These are phyloP conservation scores for Sebastes umbrosus DNA, from an alignment of 2,797 vertebrate species.

Conservation along the genomic window DNA sequence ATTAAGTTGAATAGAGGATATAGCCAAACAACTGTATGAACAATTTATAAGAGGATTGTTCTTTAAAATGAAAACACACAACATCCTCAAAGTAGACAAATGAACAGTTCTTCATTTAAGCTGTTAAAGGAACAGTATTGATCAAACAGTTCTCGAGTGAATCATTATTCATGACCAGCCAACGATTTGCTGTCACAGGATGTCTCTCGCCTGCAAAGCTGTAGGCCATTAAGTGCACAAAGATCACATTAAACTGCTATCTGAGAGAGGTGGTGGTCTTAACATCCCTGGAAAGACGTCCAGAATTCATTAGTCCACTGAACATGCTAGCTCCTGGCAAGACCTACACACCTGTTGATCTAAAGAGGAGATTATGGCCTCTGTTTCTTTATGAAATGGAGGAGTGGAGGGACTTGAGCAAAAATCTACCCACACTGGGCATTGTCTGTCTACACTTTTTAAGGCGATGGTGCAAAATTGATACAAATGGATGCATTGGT, in stretches of 20 bases:
- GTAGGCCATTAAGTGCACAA: slow-evolving; percentile 47
- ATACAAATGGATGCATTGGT: background rate
- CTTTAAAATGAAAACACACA: background rate
- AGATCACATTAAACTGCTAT: slow-evolving; percentile 44
- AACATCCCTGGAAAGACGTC: slow-evolving; percentile 11
- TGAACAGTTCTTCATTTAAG: slow-evolving; percentile 45
- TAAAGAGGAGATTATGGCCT: background rate
- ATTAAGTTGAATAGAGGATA: background rate
- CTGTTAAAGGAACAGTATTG: slow-evolving; percentile 48
- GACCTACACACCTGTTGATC: slow-evolving; percentile 2
- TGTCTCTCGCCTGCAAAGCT: slow-evolving; percentile 35
- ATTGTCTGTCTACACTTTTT: background rate
- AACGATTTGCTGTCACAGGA: slow-evolving; percentile 69
- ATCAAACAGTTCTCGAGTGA: slow-evolving; percentile 44
- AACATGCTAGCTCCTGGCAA: slow-evolving; percentile 18
- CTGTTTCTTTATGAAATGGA: slow-evolving; percentile 1
- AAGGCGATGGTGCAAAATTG: background rate
- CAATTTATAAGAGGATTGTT: background rate
- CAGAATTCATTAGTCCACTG: slow-evolving; percentile 19
- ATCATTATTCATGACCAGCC: slow-evolving; percentile 66
- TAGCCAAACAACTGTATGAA: background rate
- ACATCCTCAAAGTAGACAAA: slow-evolving; percentile 3
- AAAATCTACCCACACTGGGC: background rate
- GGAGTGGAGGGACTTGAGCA: background rate
- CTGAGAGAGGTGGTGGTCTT: background rate